phyloP scores from a whole-genome alignment of 64 coral and sea anemone genomes.

The Hydrozoanthus tunicans region DNA sequence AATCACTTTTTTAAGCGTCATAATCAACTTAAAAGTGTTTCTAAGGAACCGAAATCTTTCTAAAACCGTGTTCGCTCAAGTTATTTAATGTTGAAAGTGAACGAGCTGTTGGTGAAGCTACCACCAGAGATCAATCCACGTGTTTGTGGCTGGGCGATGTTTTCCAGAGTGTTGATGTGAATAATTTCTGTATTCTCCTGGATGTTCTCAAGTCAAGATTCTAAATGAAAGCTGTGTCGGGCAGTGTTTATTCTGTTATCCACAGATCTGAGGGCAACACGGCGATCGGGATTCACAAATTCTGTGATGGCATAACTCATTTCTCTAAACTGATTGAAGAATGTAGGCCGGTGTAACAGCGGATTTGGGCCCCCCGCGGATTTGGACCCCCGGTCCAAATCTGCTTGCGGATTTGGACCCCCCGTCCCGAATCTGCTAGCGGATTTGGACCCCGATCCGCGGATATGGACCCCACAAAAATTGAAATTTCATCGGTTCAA shows the following conservation, averaged over 20 bases:
- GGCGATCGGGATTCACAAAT: not conserved
- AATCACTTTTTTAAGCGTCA: not conserved
- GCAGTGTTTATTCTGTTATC: not conserved
- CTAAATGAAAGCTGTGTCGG: not conserved
- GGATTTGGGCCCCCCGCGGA: no score
- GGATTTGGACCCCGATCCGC: no score
- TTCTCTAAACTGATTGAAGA: not conserved
- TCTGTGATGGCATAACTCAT: no score
- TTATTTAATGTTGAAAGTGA: no score
- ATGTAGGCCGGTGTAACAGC: no score
- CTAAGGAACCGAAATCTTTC: conserved; percentile 2
- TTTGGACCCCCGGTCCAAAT: no score
- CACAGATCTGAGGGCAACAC: no score
- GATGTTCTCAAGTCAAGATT: not conserved
- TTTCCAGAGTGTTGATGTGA: not conserved
- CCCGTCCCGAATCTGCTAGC: no score
- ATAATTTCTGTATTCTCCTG: not conserved
- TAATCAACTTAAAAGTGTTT: not conserved
- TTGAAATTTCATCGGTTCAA: no score
- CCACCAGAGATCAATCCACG: not conserved
- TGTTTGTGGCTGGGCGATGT: not conserved
- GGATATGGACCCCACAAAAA: no score
- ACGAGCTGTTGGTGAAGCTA: no score
- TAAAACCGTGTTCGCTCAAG: not conserved
- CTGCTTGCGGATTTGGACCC: no score